Evolutionary conservation across 2,888 invertebrate genomes (phyloP), one percentile per base, ranked within the genome.

Genomic region (Ochlodes sylvanus): DNA sequence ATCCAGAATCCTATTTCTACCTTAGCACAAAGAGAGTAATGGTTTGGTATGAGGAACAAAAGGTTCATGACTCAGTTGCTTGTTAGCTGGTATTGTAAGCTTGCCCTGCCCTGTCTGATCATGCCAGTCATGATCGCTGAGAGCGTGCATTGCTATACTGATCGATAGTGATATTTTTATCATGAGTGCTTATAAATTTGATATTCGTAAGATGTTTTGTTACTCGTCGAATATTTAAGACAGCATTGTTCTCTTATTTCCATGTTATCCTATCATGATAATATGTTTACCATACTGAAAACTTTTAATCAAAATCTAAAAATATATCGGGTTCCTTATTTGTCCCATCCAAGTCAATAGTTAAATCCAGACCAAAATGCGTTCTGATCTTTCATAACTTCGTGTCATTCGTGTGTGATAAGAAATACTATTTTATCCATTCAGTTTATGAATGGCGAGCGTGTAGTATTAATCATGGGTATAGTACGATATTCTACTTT

Each of bases 401-500:
- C 27, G 27, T 27, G 5, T 27, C 2, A 2, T 27, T 27, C 27
- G 27, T 27, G 5, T 27, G 27, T 27, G 27, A 27, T 5, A 27
- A 27, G 27, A 27, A 27, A 27, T 27, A 27, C 27, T 27, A 27
- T 4, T 27, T 27, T 27, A 27, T 27, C 27, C 5, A 27, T 27
- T 27, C 3, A 5, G 27, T 27, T 27, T 38, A 38, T 38, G 38
- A 68, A 56, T n/a, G 47, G 54, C 27, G 19, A 61, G 32, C 61
- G 32, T 32, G 54, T 44, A 32, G 54, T 15, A 66, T 61, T 67
- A 56, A 56, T 54, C 63, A 47, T 58, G 41, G 47, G 50, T 50
- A 12, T 19, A 52, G 56, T 58, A 62, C 64, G 57, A 71, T 77
- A 80, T 77, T 69, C 76, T 74, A 82, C 82, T 85, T 87, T 85